A percentile compares a stretch with the other conserved stretches of the same genome.
Conservation (phyloP, 2,888 invertebrate species). For the Coleophora flavipennella region DNA sequence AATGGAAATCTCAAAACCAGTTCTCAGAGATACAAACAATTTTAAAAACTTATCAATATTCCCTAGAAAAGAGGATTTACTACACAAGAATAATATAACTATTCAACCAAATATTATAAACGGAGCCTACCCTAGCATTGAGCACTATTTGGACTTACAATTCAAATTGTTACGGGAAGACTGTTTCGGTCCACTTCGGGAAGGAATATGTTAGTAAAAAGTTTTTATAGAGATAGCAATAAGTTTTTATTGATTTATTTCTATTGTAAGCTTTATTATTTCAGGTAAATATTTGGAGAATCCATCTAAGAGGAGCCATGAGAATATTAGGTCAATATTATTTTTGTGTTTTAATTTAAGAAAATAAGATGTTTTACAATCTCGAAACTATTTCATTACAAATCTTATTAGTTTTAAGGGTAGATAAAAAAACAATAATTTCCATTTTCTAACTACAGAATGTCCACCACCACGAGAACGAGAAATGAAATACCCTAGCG, state of each 20-base stretch:
- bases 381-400: too few relatives aligned
- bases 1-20: conserved; percentile 2
- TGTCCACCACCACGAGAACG: too few relatives aligned
- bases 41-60: conserved; percentile 49
- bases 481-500: too few relatives aligned
- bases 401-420: too few relatives aligned
- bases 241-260: too few relatives aligned
- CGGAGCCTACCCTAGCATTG: conserved; percentile 75
- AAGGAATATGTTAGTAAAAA: conserved; percentile 72
- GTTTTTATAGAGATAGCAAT: too few relatives aligned
- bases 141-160: conserved; percentile 86
- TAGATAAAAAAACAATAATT: too few relatives aligned
- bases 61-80: conserved; percentile 67
- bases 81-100: conserved; percentile 48
- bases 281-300: conserved; percentile 65
- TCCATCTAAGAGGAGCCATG: conserved; percentile 47
- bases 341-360: not conserved
- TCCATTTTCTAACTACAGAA: too few relatives aligned
- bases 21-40: conserved; percentile 23
- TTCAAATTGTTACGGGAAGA: conserved; percentile 86
- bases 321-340: conserved; percentile 51
- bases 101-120: conserved; percentile 69
- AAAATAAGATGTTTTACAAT: too few relatives aligned
- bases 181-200: conserved; percentile 80
- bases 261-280: conserved; percentile 5